Base-by-base conservation (phyloP, 2,797 vertebrate species). In the Sciurus carolinensis region DNA sequence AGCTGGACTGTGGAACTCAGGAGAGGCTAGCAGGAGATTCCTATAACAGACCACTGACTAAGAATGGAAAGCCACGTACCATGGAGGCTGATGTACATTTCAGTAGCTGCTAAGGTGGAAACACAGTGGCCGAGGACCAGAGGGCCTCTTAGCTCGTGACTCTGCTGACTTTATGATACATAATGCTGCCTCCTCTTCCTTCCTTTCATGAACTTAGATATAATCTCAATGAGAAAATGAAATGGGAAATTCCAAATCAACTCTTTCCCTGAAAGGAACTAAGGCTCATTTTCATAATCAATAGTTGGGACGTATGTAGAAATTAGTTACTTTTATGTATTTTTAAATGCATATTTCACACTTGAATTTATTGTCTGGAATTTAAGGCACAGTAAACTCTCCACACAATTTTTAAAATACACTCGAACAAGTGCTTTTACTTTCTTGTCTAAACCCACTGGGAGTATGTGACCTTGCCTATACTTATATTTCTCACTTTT, bases 371-470 rank as follows among this genome's bases (percentile, higher is more conserved):
- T 66, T 69, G 8, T 83, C 28, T 91, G 30, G 18, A 87, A 64
- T 79, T 52, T 94, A 85, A 79, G 30, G 28, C 15, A 50, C 30
- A 50, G 77, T 82, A 69, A 62, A 39, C 67, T 94, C 80, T 85
- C 14, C 57, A 62, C 8, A 64, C 39, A 22, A 47, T 88, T 72
- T 75, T 44, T 7, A 72, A 33, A 72, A 76, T 26, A n/a, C 91
- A 50, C 14, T 54, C 39, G 15, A 62, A 59, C 33, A 71, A 90
- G 24, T 10, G 33, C 28, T 28, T 85, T 92, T 64, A 10, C 72
- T 52, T 73, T 93, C 36, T 59, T 86, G 59, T 77, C 54, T 66
- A 73, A 92, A 44, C 26, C 13, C 11, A 17, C 1, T n/a, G 12
- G 0, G 22, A 67, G 62, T 15, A 36, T 36, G 44, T 18, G n/a